A percentile compares a stretch with the other conserved stretches of the same genome.
phyloP scores from a whole-genome alignment of 2,113 vertebrate genomes.

The Oreotragus oreotragus region DNA sequence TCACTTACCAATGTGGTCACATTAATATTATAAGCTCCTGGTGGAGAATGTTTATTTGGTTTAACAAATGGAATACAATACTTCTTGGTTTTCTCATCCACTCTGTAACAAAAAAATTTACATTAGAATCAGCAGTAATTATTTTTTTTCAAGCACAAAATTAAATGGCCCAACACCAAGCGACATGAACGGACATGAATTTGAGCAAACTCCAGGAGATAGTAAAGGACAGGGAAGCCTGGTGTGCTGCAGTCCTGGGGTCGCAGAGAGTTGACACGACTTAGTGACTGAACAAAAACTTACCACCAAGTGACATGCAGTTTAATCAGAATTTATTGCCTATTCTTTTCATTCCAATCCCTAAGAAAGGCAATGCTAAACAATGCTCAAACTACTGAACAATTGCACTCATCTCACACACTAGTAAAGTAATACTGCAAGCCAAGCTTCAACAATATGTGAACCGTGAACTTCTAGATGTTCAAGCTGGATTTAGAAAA shows the following conservation, averaged over 20 bases:
- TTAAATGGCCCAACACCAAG: neutral
- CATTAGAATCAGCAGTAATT: conserved; percentile 19
- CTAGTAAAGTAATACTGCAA: neutral
- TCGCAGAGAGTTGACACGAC: neutral
- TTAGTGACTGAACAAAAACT: neutral
- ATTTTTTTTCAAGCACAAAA: conserved; percentile 16
- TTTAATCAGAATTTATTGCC: neutral
- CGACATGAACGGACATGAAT: neutral
- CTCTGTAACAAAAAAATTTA: conserved; percentile 74
- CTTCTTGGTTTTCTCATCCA: conserved; percentile 81
- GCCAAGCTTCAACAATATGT: neutral
- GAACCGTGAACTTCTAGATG: neutral
- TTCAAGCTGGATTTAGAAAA: neutral
- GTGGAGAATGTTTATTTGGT: conserved; percentile 74
- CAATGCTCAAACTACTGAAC: neutral
- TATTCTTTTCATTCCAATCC: neutral
- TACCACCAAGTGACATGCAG: neutral
- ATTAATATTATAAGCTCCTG: conserved; percentile 66
- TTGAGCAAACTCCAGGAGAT: neutral
- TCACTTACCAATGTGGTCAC: conserved; percentile 79
- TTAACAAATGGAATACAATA: conserved; percentile 76
- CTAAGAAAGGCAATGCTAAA: neutral
- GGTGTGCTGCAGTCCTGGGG: neutral
- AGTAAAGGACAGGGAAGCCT: neutral
- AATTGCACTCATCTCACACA: neutral